Evolutionary conservation across 2,888 invertebrate genomes (phyloP).

Genomic region (Zonitis immaculata): DNA sequence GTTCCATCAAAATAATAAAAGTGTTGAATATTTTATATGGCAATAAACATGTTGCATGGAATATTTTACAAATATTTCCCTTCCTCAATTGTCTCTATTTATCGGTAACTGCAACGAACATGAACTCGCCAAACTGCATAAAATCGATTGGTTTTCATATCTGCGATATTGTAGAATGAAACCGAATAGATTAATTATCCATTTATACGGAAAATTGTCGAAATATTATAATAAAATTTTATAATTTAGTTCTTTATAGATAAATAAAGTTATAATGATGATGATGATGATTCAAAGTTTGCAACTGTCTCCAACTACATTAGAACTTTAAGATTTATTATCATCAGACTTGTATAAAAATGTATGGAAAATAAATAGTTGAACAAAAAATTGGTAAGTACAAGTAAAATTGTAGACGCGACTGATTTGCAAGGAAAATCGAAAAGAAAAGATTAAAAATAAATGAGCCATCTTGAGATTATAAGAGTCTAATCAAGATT

Average conservation of each 20-base stretch:
- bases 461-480: background rate
- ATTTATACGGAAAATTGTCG: too few relatives aligned
- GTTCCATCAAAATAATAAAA: slow-evolving; percentile 18
- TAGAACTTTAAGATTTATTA: background rate
- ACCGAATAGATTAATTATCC: too few relatives aligned
- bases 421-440: background rate
- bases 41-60: slow-evolving; percentile 12
- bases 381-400: background rate
- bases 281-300: background rate
- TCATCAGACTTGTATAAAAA: too few relatives aligned
- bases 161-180: background rate
- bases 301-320: background rate
- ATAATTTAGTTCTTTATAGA: too few relatives aligned
- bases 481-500: background rate
- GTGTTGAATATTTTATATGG: slow-evolving; percentile 17
- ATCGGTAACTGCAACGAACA: slow-evolving; percentile 8
- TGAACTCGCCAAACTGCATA: slow-evolving; percentile 12
- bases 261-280: too few relatives aligned
- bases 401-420: background rate
- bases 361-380: too few relatives aligned
- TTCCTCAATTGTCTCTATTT: slow-evolving; percentile 10
- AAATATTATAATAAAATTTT: too few relatives aligned
- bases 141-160: slow-evolving; percentile 9
- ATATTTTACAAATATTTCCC: slow-evolving; percentile 14
- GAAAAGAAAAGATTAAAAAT: background rate